These are phyloP conservation scores for Loripinus fragilis DNA, from an alignment of 2,888 invertebrate species.

Conservation along the genomic window DNA sequence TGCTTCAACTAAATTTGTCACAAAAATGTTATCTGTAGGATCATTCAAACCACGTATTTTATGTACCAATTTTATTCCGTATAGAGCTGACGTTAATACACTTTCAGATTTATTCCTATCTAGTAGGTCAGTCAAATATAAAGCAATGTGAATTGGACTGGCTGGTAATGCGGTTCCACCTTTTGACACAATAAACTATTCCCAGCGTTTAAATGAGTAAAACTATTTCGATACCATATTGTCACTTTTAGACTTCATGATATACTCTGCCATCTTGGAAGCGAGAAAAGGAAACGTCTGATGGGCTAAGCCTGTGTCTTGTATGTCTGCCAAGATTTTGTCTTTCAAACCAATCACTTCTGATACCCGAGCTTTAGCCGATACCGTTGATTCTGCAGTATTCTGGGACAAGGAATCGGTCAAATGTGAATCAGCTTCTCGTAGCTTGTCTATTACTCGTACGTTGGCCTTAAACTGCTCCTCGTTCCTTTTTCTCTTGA, in stretches of 20 bases:
- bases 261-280: slow-evolving; percentile 26
- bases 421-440: too few relatives aligned
- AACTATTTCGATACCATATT: slow-evolving; percentile 36
- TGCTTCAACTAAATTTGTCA: slow-evolving; percentile 38
- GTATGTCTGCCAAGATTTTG: slow-evolving; percentile 13
- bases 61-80: slow-evolving; percentile 47
- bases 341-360: background rate
- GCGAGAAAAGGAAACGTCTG: slow-evolving; percentile 4
- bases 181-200: slow-evolving; percentile 5
- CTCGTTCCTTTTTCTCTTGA: too few relatives aligned
- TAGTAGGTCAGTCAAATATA: slow-evolving; percentile 41
- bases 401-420: too few relatives aligned
- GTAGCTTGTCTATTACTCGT: too few relatives aligned
- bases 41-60: slow-evolving; percentile 22
- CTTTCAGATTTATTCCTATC: slow-evolving; percentile 10
- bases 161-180: slow-evolving; percentile 33
- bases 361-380: too few relatives aligned
- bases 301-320: background rate
- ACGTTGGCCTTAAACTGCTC: too few relatives aligned
- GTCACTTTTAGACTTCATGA: slow-evolving; percentile 34
- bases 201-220: slow-evolving; percentile 38
- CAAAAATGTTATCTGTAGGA: slow-evolving; percentile 44
- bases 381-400: too few relatives aligned
- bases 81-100: slow-evolving; percentile 32
- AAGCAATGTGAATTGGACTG: slow-evolving; percentile 31